Conservation (phyloP, 2,797 vertebrate species). For the Lacerta viridis region DNA sequence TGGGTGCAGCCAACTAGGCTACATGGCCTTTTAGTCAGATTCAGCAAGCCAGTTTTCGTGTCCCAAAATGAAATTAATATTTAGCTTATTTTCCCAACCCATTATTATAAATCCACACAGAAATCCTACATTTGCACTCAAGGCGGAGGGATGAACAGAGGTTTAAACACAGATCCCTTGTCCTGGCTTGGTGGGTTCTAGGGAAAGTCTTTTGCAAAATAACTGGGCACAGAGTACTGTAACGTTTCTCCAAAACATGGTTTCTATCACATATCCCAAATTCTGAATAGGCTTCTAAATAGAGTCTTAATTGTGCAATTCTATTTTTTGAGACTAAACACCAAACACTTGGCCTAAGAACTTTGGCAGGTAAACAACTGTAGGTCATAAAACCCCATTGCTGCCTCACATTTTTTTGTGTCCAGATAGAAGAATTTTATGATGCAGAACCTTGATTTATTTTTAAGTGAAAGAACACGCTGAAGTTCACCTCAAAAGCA, state of each 20-base stretch:
- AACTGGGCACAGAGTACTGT: not conserved
- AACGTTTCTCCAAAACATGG: not conserved
- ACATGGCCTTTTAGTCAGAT: too few relatives aligned
- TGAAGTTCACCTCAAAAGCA: slow-evolving; percentile 75
- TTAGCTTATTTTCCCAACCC: too few relatives aligned
- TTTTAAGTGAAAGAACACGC: slow-evolving; percentile 51
- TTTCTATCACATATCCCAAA: not conserved
- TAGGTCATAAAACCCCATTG: not conserved
- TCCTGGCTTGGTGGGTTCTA: not conserved
- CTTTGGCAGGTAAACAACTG: slow-evolving; percentile 56
- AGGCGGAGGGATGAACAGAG: not conserved
- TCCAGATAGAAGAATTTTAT: slow-evolving; percentile 10
- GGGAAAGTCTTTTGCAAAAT: not conserved
- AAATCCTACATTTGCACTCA: not conserved
- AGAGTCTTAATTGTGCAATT: not conserved
- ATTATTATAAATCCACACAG: not conserved
- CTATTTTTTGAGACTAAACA: slow-evolving; percentile 6
- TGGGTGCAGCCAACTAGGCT: too few relatives aligned
- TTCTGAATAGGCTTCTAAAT: not conserved
- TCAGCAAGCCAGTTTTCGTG: too few relatives aligned
- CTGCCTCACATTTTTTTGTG: not conserved
- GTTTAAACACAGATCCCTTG: not conserved
- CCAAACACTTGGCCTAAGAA: slow-evolving; percentile 54
- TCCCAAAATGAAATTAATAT: too few relatives aligned
- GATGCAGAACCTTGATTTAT: slow-evolving; percentile 60